Base-by-base conservation (phyloP, 2,113 vertebrate species). In the Phrynosoma blainvillii region DNA sequence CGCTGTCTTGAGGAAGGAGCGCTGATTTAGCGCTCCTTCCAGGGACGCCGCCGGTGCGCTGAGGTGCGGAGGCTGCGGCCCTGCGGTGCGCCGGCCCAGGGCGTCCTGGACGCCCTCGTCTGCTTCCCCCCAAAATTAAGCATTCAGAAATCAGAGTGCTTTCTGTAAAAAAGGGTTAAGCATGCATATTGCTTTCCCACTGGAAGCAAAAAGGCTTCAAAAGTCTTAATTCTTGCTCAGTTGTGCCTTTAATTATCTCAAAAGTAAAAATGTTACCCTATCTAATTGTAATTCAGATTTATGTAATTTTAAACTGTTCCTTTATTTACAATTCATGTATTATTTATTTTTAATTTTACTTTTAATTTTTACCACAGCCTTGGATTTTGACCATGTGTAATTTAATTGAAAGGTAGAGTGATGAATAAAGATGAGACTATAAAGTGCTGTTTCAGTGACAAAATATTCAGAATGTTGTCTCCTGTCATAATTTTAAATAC, bases 401-500 rank as follows among this genome's bases (percentile, higher is more conserved):
- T 91, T 92, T 77, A 94, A 83, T 86, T 90, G 74, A 92, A 62
- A 89, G 66, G 68, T 20, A 91, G 82, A 90, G 42, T 91, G 74
- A 92, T 84, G 79, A 85, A 80, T 85, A 92, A 93, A 81, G 54
- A 89, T 76, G 36, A 86, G 75, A 94, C 91, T 71, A 40, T 95
- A 85, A 93, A 91, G 70, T 93, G 66, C 79, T 87, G 85, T 65
- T 90, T 88, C 89, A 91, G 85, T 85, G 89, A 88, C 81, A 94
- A 91, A 93, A 92, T 84, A 93, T 85, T 93, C 90, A 95, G 75
- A 74, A 87, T 90, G 84, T 90, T 93, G 82, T 88, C 87, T 92
- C 66, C 86, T 92, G 73, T 84, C 91, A 84, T 93, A 84, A 88
- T 92, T 93, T 93, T 82, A 94, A 93, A 90, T 94, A 92, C 90